Base-by-base conservation (phyloP, 92 coral and sea anemone species). In the Montipora capitata region DNA sequence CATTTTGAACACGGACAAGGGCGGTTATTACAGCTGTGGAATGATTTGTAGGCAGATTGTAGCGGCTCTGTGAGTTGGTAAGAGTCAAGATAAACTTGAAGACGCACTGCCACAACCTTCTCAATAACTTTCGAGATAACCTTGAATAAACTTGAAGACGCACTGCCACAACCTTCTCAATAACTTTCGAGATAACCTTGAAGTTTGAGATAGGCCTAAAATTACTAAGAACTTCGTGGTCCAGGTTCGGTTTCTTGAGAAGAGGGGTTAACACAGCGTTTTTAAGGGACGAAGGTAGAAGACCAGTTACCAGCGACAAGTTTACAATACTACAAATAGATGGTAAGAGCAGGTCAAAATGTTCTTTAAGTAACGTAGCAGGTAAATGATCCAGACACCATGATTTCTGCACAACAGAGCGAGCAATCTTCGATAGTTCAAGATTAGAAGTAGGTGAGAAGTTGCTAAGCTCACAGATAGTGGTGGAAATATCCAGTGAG, bases 341-440 rank as follows among this genome's bases (percentile, higher is more conserved):
- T 54, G 94, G 91, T 16, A 85, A 10, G 20, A 20, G 20, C 20
- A 20, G 20, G 20, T 20, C 20, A 20, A 20, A n/a, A 61, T 81
- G 73, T n/a, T 18, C 67, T 27, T 12, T 75, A n/a, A 91, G 82
- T 15, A 71, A n/a, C 8, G 40, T 64, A 42, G 80, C 85, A 69
- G 93, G 93, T 8, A 90, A 67, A 17, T 90, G 86, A 66, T 90
- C 93, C 43, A 90, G 69, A 57, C 71, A 57, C 78, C 89, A 78
- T 9, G 80, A 91, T 69, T 86, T 91, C 14, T 49, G 49, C 17
- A 74, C 45, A 48, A 49, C 16, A 13, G 35, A n/a, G 42, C 39
- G 75, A 45, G 84, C 42, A 43, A 88, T 20, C 64, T 20, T 39
- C 64, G 83, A 74, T n/a, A 75, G 82, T 41, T 81, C 87, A n/a